phyloP scores from a whole-genome alignment of 1,140 invertebrate species.

The Acromyrmex echinatior region DNA sequence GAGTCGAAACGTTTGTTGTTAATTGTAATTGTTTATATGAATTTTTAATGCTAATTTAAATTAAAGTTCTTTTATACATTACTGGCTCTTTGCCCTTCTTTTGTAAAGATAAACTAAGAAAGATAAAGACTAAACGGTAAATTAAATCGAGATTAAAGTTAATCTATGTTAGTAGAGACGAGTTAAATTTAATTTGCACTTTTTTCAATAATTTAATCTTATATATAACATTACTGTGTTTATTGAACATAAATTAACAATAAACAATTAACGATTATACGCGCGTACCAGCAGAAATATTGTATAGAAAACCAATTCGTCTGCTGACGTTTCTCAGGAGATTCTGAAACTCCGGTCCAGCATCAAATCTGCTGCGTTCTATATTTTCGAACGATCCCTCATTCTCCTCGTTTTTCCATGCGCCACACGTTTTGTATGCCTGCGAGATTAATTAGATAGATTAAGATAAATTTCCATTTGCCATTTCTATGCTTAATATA shows the following conservation, averaged over 20 bases:
- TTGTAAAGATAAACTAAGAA: too few species aligned
- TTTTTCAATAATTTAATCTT: neutral
- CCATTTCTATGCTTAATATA: neutral
- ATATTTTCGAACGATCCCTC: conserved; percentile 76
- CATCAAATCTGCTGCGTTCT: conserved; percentile 83
- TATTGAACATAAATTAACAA: neutral
- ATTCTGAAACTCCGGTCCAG: conserved; percentile 81
- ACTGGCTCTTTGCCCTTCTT: too few species aligned
- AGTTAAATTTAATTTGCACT: neutral
- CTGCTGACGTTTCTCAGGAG: conserved; percentile 83
- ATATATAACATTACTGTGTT: neutral
- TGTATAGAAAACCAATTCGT: conserved; percentile 84
- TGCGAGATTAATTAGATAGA: conserved; percentile 60
- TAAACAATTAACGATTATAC: neutral
- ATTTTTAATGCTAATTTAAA: too few species aligned
- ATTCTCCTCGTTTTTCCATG: conserved; percentile 76
- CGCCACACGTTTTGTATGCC: conserved; percentile 79
- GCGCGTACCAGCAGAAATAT: conserved; percentile 56
- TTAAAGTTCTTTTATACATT: too few species aligned
- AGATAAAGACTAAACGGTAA: too few species aligned
- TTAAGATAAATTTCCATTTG: neutral
- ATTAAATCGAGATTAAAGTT: too few species aligned
- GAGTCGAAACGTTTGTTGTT: too few species aligned
- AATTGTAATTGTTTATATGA: too few species aligned
- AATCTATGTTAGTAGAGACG: too few species aligned